Evolutionary conservation across 2,797 vertebrate species (phyloP).

Genomic region (Schizothorax lantsangensis): DNA sequence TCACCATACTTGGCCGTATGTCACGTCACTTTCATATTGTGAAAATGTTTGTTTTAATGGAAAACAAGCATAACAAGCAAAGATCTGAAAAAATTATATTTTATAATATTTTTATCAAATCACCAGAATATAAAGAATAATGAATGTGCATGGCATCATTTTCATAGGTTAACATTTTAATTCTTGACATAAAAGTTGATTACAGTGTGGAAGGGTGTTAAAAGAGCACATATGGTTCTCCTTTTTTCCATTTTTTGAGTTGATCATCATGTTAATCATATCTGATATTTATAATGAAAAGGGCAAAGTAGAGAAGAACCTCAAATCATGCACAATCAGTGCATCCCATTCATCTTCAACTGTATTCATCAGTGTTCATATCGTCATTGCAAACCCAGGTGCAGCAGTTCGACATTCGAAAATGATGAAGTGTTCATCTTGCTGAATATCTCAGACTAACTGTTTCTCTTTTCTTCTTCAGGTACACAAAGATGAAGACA

Average conservation of each 20-base stretch:
- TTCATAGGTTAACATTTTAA: neutral
- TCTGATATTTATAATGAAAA: slow-evolving; percentile 34
- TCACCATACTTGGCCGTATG: too few relatives aligned
- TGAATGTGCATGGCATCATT: neutral
- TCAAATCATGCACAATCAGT: slow-evolving; percentile 10
- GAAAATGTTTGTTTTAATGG: neutral
- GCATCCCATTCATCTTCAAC: slow-evolving; percentile 4
- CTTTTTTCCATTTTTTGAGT: neutral
- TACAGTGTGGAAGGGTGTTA: neutral
- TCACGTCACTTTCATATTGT: neutral
- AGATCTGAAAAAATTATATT: neutral
- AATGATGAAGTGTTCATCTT: neutral
- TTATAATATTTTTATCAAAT: neutral
- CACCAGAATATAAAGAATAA: neutral
- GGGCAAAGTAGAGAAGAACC: neutral
- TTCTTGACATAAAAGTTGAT: neutral
- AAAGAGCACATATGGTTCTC: neutral
- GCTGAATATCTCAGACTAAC: slow-evolving; percentile 3
- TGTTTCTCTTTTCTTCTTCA: slow-evolving; percentile 62
- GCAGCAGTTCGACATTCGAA: slow-evolving; percentile 1
- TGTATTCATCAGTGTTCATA: slow-evolving; percentile 20
- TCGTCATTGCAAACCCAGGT: slow-evolving; percentile 18
- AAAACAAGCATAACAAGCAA: neutral
- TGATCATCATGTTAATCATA: slow-evolving; percentile 1
- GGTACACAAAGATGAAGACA: slow-evolving; percentile 98